Base-by-base conservation (phyloP, 2,888 invertebrate species). In the Cephus sareptanus region DNA sequence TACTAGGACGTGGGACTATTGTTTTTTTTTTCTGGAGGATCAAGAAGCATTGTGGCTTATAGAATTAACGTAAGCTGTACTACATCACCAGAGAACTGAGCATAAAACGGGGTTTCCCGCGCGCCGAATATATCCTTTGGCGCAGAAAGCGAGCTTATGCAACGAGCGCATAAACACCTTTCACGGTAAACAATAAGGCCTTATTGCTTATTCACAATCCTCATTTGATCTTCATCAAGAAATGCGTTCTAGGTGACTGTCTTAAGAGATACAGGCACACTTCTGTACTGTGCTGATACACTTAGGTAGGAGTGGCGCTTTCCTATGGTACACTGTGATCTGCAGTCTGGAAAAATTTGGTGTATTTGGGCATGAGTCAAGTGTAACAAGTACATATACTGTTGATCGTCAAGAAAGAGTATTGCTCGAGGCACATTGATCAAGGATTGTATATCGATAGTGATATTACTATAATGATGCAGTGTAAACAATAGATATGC, bases 111-210 rank as follows among this genome's bases (percentile, higher is more conserved):
- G 77, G 82, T 87, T 87, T 87, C 87, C 88, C 87, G 88, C 86
- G 87, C 86, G 84, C 83, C 82, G 77, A 80, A 79, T 77, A 23
- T 75, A 79, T 81, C 78, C 76, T 76, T 77, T 81, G 79, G 81
- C 83, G 81, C 80, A 81, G 81, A 79, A 75, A 83, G 70, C 78
- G 74, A 77, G 83, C 87, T 88, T 88, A 87, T 87, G 88, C 87
- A 88, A 88, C 84, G 82, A 81, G 82, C 85, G 85, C 86, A 86
- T 89, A 87, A 88, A 88, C 85, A 86, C 83, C 82, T 34, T 34
- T 23, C 31, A 76, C 76, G 71, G 70, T 71, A 76, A 71, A 71
- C 76, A 76, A 76, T 76, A 76, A 15, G 35, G 34, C 33, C 31
- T 31, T 30, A 34, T 31, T 30, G 74, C 37, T 40, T 31, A 56